Evolutionary conservation across 2,888 invertebrate species (phyloP), one percentile per base, ranked within the genome.

Genomic region (Masnerella sp.): DNA sequence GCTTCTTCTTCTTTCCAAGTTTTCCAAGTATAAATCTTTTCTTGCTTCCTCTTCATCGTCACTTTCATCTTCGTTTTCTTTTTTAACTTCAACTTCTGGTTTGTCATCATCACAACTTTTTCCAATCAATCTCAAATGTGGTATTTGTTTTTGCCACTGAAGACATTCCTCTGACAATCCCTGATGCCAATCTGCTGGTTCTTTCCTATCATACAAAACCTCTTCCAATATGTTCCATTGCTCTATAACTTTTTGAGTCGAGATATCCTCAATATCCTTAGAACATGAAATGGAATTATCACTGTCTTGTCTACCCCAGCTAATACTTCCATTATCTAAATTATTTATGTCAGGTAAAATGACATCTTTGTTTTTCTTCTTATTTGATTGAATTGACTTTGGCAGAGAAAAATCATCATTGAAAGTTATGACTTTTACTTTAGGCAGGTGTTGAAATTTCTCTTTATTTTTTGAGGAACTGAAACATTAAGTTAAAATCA

Each of bases 111-210:
- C 32, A 32, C 5, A 58, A 47, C 59, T 75, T 11, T 73, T 77
- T 0, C 82, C 83, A 30, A 81, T 34, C 28, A 87, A 42, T 71
- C 86, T 78, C 22, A 86, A 78, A 64, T 86, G 85, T 2, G 83
- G 81, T 59, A 85, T 76, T 54, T 86, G 87, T 2, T 67, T 80
- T 54, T 79, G 78, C 87, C 87, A 87, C 65, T 87, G 87, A 40
- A 75, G 42, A 45, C 86, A 87, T 68, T 87, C 87, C 12, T 84
- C 83, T 30, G 76, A 74, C 28, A 80, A 54, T 43, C 71, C 43
- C 32, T 12, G 36, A 9, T 79, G 80, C 1, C 75, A 62, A 2
- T 71, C 47, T 15, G 78, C 49, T 58, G 77, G 77, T 14, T 83
- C 75, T 2, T 77, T 79, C 58, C 85, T 85, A 18, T 83, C 80